These are phyloP conservation scores for Chrysotoxum bicinctum DNA, from an alignment of 2,888 invertebrate species.

Conservation along the genomic window DNA sequence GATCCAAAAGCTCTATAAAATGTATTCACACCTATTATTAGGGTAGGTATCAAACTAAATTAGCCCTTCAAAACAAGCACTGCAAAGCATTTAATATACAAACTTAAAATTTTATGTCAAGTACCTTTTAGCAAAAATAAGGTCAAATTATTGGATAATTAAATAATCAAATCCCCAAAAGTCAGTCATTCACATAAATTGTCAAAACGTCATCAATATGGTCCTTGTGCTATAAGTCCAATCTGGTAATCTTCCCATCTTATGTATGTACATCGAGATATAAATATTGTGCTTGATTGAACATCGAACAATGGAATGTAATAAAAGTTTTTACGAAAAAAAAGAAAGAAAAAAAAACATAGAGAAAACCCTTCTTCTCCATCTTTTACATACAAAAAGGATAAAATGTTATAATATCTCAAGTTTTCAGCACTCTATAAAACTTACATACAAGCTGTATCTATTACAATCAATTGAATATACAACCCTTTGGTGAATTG, in stretches of 20 bases:
- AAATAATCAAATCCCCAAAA: neutral
- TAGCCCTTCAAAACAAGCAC: no score
- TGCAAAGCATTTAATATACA: no score
- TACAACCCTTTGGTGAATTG: slow-evolving; percentile 53
- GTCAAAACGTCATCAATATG: slow-evolving; percentile 19
- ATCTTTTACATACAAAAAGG: neutral
- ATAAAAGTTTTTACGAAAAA: slow-evolving; percentile 4
- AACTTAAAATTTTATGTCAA: neutral
- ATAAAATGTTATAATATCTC: slow-evolving; percentile 60
- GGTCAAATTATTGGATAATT: neutral
- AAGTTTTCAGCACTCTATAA: slow-evolving; percentile 70
- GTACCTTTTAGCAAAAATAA: neutral
- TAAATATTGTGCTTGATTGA: neutral
- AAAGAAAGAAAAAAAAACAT: neutral
- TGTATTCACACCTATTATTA: no score
- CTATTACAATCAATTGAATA: slow-evolving; percentile 72
- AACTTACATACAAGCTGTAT: slow-evolving; percentile 65
- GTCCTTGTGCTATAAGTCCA: neutral
- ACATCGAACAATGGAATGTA: slow-evolving; percentile 22
- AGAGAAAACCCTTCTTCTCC: neutral
- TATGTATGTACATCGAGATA: neutral
- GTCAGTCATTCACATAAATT: slow-evolving; percentile 5
- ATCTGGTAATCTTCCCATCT: neutral
- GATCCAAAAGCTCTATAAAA: no score
- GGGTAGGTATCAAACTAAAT: no score